Percentiles rank a stretch among this genome's conserved stretches.
phyloP scores from a whole-genome alignment of 2,113 vertebrate genomes.

The Hippopotamus amphibius region DNA sequence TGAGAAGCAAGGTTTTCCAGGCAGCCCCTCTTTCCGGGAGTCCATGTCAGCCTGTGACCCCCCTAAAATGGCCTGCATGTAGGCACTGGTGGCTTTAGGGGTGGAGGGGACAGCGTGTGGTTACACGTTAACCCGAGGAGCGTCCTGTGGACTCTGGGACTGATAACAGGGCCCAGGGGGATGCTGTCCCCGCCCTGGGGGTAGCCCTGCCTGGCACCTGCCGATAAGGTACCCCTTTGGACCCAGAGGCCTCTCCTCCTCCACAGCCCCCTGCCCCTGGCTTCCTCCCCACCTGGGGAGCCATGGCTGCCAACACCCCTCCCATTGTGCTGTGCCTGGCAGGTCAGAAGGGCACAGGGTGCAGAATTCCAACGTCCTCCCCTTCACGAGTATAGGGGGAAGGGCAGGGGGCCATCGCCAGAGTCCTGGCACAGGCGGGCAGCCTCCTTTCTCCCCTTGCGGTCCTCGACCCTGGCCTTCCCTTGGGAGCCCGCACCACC shows the following conservation, averaged over 20 bases:
- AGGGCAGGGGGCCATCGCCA: background rate
- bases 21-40: accelerated
- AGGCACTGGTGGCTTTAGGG: background rate
- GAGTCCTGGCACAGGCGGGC: accelerated
- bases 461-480: accelerated
- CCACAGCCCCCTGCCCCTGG: background rate
- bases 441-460: background rate
- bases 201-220: background rate
- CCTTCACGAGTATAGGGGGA: background rate
- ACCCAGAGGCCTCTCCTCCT: slow-evolving; percentile 32
- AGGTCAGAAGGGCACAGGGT: background rate
- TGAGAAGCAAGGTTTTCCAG: background rate
- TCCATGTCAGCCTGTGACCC: slow-evolving; percentile 32
- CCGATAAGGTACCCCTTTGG: background rate
- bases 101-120: background rate
- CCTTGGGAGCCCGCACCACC: background rate
- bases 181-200: background rate
- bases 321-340: background rate
- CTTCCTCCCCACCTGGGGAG: too few relatives aligned
- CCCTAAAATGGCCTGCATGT: background rate
- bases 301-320: too few relatives aligned
- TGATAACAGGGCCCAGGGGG: slow-evolving; percentile 49
- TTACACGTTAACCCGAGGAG: slow-evolving; percentile 72
- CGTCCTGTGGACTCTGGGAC: slow-evolving; percentile 70
- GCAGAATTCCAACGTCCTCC: background rate